Conservation (phyloP, 2,888 invertebrate genomes). For the Pristionchus fissidentatus region DNA sequence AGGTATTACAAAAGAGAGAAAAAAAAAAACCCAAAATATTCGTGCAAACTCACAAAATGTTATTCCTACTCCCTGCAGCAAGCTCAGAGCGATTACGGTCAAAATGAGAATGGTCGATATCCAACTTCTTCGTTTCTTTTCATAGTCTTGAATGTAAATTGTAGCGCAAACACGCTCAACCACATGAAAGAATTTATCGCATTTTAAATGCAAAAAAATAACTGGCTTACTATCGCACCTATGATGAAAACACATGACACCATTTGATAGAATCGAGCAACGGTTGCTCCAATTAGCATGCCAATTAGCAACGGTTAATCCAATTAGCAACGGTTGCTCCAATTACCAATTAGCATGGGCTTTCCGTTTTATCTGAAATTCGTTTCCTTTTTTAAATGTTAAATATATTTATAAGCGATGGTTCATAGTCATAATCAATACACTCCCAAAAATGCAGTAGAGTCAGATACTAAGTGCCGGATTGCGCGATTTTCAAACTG, state of each 20-base stretch:
- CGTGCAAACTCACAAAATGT: conserved; percentile 38
- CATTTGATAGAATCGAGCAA: background rate
- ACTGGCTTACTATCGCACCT: background rate
- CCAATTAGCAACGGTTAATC: too few species aligned
- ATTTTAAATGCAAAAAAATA: background rate
- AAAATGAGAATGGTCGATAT: conserved; percentile 6
- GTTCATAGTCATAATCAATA: too few species aligned
- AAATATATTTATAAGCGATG: too few species aligned
- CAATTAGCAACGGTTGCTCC: too few species aligned
- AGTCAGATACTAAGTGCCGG: too few species aligned
- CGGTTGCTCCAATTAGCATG: background rate
- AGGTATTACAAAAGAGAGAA: too few species aligned
- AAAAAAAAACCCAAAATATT: too few species aligned
- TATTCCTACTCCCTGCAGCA: background rate
- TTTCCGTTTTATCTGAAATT: conserved; percentile 22
- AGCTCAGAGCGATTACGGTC: background rate
- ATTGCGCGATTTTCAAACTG: too few species aligned
- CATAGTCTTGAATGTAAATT: conserved; percentile 3
- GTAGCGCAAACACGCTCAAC: conserved; percentile 1
- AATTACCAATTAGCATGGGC: too few species aligned
- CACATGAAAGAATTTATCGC: background rate
- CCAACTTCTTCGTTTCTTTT: background rate
- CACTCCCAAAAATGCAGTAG: too few species aligned
- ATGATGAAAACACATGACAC: background rate
- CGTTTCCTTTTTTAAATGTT: too few species aligned